Base-by-base conservation (phyloP, 2,113 vertebrate species). In the Ptychochromis oligacanthus region DNA sequence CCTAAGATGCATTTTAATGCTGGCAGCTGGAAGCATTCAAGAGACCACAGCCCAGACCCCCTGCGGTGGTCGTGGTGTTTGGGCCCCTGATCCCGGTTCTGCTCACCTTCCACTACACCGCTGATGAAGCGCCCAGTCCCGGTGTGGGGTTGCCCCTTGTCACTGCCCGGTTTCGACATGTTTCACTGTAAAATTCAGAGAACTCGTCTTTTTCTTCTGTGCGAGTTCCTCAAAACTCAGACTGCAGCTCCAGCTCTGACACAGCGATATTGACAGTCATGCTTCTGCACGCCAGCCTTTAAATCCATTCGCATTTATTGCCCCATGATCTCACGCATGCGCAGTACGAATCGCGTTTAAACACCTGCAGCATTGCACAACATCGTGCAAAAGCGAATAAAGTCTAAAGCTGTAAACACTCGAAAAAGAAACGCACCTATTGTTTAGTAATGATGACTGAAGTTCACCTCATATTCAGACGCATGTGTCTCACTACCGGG, bases 81-180 rank as follows among this genome's bases (percentile, higher is more conserved):
- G 46, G 72, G 11, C 1, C 17, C 31, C 70, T 4, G 82, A 22
- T 59, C 36, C 58, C 59, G 40, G 4, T 64, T 18, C 14, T 43
- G 57, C 96, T 96, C 93, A 99, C 98, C 98, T 96, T 99, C 98
- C 22, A 99, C 97, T 5, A 99, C 98, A 5, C 98, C 98, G 75
- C 97, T 96, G 34, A 99, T 95, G 86, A 99, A 99, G 38, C 95
- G 94, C 80, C 94, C 96, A 2, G 91, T 76, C 22, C 83, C 92
- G 0, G 67, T 13, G 62, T n/a, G 82, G 82, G 5, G 70, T 58
- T 0, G 76, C 4, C 40, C 24, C 56, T 24, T 7, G 22, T 62
- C 52, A 15, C 61, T n/a, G 75, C 3, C 83, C 18, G 79, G 83
- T 46, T 83, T 78, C 5, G 93, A 89, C 94, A 94, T 95, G 76